These are phyloP conservation scores for Nemotelus nigrinus DNA, from an alignment of 2,888 invertebrate species.

Conservation along the genomic window DNA sequence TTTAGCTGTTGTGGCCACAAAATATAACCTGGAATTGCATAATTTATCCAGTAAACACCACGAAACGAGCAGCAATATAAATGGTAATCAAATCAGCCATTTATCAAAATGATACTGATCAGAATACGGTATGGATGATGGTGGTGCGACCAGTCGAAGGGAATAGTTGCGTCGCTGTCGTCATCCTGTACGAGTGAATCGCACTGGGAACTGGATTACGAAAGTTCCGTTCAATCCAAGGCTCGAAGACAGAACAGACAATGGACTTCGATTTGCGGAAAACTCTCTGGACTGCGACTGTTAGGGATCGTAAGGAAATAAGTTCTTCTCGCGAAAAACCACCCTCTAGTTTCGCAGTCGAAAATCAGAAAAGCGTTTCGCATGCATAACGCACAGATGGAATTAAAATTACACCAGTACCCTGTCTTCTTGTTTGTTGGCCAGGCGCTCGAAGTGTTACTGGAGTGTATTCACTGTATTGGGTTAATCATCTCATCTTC, in stretches of 20 bases:
- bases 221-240: not conserved
- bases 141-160: conserved; percentile 2
- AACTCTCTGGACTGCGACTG: not conserved
- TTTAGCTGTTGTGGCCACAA: conserved; percentile 40
- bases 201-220: conserved; percentile 33
- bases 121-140: conserved; percentile 41
- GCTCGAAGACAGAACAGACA: not conserved
- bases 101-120: conserved; percentile 51
- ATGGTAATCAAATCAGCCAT: conserved; percentile 51
- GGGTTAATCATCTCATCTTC: not conserved
- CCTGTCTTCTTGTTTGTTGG: not conserved
- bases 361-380: conserved; percentile 33
- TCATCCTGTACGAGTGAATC: not conserved
- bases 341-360: conserved; percentile 10
- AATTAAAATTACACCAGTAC: conserved; percentile 40
- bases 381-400: conserved; percentile 44
- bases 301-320: conserved; percentile 30
- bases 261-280: conserved; percentile 13
- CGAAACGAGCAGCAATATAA: conserved; percentile 48
- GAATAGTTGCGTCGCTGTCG: not conserved
- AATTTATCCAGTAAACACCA: conserved; percentile 50
- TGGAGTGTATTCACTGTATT: not conserved
- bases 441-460: not conserved
- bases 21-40: conserved; percentile 48
- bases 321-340: conserved; percentile 6